Evolutionary conservation across 2,797 vertebrate species (phyloP).

Genomic region (Neoniphon sammara): DNA sequence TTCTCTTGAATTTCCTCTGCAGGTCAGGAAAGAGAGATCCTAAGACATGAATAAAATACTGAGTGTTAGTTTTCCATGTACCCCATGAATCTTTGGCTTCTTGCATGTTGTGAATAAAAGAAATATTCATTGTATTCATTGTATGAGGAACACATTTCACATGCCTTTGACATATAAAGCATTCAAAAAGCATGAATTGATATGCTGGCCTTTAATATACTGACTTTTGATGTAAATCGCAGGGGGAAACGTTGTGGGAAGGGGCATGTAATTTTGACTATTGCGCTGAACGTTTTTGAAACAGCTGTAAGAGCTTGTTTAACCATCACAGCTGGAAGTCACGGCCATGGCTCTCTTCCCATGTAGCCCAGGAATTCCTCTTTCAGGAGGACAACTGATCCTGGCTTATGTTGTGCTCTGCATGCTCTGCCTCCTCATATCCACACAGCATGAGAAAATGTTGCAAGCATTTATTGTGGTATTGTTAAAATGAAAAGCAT

Average conservation of each 20-base stretch:
- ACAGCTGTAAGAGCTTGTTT: constrained; percentile 18
- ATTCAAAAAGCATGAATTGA: background rate
- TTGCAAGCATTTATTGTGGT: background rate
- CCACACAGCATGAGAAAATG: background rate
- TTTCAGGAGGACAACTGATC: constrained; percentile 22
- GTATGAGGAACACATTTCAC: background rate
- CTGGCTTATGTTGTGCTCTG: constrained; percentile 25
- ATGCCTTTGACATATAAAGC: background rate
- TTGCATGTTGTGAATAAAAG: background rate
- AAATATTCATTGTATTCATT: background rate
- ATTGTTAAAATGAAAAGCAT: background rate
- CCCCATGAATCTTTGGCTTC: background rate
- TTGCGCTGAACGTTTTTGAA: constrained; percentile 16
- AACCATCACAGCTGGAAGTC: constrained; percentile 18
- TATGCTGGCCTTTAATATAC: background rate
- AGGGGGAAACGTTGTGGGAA: background rate
- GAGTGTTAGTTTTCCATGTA: constrained; percentile 1
- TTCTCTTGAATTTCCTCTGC: background rate
- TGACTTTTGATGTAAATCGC: constrained; percentile 7
- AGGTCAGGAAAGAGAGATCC: constrained; percentile 1
- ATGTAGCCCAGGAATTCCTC: constrained; percentile 12
- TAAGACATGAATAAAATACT: constrained; percentile 9
- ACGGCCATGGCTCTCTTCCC: constrained; percentile 9
- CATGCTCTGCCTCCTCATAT: constrained; percentile 15
- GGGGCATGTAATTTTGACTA: constrained; percentile 17